phyloP scores from a whole-genome alignment of 2,113 vertebrate species.

The Mobula birostris region DNA sequence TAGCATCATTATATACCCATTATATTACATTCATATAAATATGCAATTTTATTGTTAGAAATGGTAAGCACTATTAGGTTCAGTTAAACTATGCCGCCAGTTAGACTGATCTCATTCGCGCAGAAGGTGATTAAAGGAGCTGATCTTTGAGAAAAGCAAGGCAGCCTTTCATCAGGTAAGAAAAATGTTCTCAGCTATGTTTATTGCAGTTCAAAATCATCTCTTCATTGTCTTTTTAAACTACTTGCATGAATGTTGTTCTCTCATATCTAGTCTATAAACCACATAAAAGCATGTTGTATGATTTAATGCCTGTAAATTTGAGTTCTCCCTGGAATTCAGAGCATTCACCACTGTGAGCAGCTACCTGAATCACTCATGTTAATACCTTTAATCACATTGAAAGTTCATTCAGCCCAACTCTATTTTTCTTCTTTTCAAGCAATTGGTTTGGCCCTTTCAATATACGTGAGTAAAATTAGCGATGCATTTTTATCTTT shows the following conservation, averaged over 20 bases:
- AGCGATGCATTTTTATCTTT: background rate
- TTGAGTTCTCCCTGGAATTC: background rate
- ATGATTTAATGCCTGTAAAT: background rate
- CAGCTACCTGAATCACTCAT: background rate
- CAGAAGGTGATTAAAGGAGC: background rate
- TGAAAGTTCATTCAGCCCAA: background rate
- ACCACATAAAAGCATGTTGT: too few relatives aligned
- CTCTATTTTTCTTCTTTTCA: background rate
- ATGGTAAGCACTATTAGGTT: background rate
- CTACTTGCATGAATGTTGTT: background rate
- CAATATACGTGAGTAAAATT: background rate
- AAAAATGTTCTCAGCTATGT: background rate
- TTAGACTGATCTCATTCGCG: background rate
- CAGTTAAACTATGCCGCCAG: background rate
- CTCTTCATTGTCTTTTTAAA: background rate
- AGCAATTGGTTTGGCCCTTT: background rate
- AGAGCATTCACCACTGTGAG: background rate
- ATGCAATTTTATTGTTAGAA: background rate
- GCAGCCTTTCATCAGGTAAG: background rate
- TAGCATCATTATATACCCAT: background rate
- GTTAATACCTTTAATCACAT: background rate
- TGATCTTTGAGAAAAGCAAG: background rate
- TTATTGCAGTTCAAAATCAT: background rate
- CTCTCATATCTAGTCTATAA: background rate
- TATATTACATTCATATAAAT: background rate